Percentiles rank a stretch among this genome's conserved stretches.
Conservation (phyloP, 1,140 invertebrate genomes). For the Neotoxoptera formosana region DNA sequence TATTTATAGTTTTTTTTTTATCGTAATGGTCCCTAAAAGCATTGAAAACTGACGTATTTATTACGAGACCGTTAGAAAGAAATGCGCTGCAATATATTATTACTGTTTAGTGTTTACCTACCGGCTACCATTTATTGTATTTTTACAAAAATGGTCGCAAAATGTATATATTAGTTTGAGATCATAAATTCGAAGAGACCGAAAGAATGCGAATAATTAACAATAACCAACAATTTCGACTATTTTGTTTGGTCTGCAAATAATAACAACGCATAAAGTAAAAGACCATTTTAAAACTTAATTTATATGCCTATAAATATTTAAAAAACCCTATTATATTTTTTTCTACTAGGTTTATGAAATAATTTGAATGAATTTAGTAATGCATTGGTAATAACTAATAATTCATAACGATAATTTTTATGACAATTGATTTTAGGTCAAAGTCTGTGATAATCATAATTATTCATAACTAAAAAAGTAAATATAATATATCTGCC, state of each 20-base stretch:
- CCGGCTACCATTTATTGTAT: not conserved
- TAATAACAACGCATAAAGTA: not conserved
- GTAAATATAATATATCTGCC: not conserved
- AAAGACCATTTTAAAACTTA: not conserved
- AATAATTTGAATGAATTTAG: not conserved
- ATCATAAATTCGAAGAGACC: slow-evolving; percentile 27
- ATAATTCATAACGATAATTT: not conserved
- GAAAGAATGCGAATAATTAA: slow-evolving; percentile 12
- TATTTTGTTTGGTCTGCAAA: not conserved
- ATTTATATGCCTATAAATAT: not conserved
- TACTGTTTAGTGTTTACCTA: slow-evolving; percentile 3
- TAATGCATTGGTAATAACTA: not conserved
- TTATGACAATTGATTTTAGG: not conserved
- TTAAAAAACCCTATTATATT: not conserved
- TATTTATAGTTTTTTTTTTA: not conserved
- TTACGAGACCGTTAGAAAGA: not conserved
- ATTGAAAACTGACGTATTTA: slow-evolving; percentile 36
- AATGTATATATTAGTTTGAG: slow-evolving; percentile 27
- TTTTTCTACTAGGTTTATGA: not conserved
- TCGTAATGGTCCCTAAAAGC: slow-evolving; percentile 20
- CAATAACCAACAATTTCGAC: slow-evolving; percentile 22
- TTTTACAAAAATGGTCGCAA: slow-evolving; percentile 1
- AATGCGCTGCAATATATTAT: not conserved
- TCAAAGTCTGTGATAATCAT: not conserved
- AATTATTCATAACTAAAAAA: not conserved